These are phyloP conservation scores for Patiria miniata DNA, from an alignment of 35 echinoderm and acorn worm species.

Conservation along the genomic window DNA sequence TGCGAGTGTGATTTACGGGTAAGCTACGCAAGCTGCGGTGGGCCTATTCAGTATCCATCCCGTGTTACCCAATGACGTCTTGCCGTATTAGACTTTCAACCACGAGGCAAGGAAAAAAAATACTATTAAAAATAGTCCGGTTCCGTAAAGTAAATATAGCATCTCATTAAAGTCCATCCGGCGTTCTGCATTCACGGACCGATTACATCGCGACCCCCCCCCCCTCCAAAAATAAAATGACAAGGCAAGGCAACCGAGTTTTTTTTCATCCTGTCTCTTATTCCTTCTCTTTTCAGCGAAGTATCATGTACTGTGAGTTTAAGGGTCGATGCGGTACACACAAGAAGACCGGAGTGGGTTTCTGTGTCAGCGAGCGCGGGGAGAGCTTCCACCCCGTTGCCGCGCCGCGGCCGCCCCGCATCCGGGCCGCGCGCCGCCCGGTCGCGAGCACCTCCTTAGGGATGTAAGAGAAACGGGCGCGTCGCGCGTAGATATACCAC, in stretches of 20 bases:
- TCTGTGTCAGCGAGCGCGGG: not conserved
- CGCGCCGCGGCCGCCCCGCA: not conserved
- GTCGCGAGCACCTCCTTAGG: not conserved
- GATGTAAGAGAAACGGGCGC: constrained; percentile 16
- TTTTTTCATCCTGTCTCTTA: not conserved
- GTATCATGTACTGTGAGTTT: constrained; percentile 23
- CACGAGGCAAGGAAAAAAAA: not conserved
- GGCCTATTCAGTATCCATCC: no score
- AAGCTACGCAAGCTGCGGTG: no score
- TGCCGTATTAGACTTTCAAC: not conserved
- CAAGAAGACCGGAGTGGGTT: constrained; percentile 9
- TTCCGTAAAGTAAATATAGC: constrained; percentile 9
- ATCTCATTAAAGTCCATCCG: constrained; percentile 1
- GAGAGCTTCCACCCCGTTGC: not conserved
- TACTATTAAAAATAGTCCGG: not conserved
- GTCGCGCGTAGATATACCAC: constrained; percentile 13
- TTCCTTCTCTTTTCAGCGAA: not conserved
- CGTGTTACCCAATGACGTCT: no score
- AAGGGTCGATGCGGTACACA: constrained; percentile 27
- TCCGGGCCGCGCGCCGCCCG: constrained; percentile 19
- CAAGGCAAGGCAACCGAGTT: not conserved
- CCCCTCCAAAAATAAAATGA: no score
- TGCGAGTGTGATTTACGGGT: no score
- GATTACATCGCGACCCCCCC: not conserved
- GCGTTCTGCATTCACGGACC: not conserved